Evolutionary conservation across 64 coral and sea anemone species (phyloP).

Genomic region (Platygyra sinensis): DNA sequence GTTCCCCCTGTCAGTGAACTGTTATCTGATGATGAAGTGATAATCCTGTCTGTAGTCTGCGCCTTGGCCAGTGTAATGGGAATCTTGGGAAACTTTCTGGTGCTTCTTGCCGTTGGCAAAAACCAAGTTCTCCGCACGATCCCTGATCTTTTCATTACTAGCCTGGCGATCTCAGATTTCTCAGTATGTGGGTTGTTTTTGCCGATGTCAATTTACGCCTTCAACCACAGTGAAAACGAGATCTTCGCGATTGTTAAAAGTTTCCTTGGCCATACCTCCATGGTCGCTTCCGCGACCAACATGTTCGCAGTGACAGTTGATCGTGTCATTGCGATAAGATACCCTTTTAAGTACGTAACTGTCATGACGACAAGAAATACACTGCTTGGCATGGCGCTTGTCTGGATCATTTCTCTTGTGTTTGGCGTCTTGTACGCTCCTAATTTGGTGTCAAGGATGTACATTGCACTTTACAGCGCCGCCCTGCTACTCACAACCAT

Average conservation of each 20-base stretch:
- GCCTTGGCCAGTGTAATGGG: background rate
- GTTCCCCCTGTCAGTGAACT: no score
- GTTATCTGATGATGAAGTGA: no score
- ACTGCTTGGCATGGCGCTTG: background rate
- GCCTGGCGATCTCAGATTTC: constrained; percentile 5
- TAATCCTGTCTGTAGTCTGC: background rate
- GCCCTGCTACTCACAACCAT: background rate
- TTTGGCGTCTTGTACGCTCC: background rate
- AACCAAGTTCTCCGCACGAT: background rate
- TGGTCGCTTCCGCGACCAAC: constrained; percentile 6
- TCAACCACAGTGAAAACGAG: no score
- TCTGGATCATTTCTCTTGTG: background rate
- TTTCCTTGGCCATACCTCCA: background rate
- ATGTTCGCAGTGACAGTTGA: constrained; percentile 5
- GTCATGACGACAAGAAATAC: background rate
- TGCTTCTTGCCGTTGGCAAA: background rate
- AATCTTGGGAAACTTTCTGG: background rate
- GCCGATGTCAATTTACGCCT: background rate
- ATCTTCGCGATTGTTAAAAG: background rate
- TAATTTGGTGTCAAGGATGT: background rate
- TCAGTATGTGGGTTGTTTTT: background rate
- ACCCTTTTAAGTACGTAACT: background rate
- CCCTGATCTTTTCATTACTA: background rate
- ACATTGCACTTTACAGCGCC: background rate
- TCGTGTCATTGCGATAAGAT: background rate